Base-by-base conservation (phyloP, 2,888 invertebrate species). In the Malacosoma neustria region DNA sequence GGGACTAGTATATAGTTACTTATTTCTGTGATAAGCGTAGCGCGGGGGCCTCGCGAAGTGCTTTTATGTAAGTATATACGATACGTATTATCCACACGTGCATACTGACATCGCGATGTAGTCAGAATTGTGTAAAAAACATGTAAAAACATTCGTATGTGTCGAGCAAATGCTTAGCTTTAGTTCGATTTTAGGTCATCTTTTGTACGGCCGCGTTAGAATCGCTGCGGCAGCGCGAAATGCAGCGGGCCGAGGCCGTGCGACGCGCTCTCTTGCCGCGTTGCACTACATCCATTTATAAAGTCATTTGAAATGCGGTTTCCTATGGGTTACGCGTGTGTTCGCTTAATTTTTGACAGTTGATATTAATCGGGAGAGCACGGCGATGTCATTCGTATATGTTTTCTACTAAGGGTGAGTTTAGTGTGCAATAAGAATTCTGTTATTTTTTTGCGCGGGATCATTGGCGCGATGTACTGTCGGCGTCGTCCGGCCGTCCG, bases 331-430 rank as follows among this genome's bases (percentile, higher is more conserved):
- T 75, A 72, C 72, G 77, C 81, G 79, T 80, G 81, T 79, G 68
- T 74, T 71, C 68, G 69, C 75, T 75, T 81, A 77, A 81, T 85
- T 85, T 85, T 87, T 87, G 87, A 87, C 87, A 87, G 87, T 87
- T 87, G 84, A 80, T 79, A 86, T 82, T 75, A 54, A 67, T 71
- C 44, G 41, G 35, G 12, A 38, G 56, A 22, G 46, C 71, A 75
- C 62, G 61, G 72, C 49, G 76, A 67, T 71, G 59, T 80, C 55
- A 59, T 61, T 72, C 80, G 72, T 86, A 80, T 49, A 41, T 5
- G 2, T 11, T 32, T 43, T 2, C 38, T 36, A 14, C 48, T 80
- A 85, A 65, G 77, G 77, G 69, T 73, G 72, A 76, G 54, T 69
- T 74, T 79, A 48, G 68, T 62, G 45, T 72, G 73, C 43, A 46